Conservation (phyloP, 2,888 invertebrate species). For the Mythimna lalbum region DNA sequence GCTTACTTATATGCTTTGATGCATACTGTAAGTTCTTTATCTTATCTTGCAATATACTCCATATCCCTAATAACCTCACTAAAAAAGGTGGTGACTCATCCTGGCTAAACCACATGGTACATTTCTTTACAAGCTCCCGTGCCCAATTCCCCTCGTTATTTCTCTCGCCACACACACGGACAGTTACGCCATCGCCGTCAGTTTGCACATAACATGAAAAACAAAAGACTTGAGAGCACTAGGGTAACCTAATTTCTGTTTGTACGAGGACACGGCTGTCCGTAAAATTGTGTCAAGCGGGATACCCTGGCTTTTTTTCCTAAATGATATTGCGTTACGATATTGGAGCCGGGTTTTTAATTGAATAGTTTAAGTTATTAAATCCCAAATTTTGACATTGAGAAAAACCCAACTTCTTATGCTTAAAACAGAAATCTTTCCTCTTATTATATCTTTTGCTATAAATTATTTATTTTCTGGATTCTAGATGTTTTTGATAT, state of each 20-base stretch:
- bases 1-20: no score
- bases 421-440: no score
- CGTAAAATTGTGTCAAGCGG: conserved; percentile 60
- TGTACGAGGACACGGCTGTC: conserved; percentile 43
- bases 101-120: conserved; percentile 12
- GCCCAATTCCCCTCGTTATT: conserved; percentile 36
- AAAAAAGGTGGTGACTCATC: conserved; percentile 23
- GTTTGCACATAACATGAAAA: conserved; percentile 52
- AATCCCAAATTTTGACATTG: no score
- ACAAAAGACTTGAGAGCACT: conserved; percentile 62
- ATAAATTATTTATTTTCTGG: no score
- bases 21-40: no score
- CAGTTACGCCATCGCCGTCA: conserved; percentile 50
- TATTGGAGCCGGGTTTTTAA: background rate
- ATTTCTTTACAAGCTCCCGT: conserved; percentile 36
- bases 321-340: conserved; percentile 23
- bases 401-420: no score
- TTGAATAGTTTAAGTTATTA: no score
- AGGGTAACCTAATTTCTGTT: conserved; percentile 63
- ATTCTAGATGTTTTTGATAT: no score
- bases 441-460: no score
- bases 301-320: conserved; percentile 15
- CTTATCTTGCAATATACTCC: background rate
- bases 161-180: conserved; percentile 11
- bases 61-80: background rate